Evolutionary conservation across 2,888 invertebrate species (phyloP).

Genomic region (Oscheius myriophilus): DNA sequence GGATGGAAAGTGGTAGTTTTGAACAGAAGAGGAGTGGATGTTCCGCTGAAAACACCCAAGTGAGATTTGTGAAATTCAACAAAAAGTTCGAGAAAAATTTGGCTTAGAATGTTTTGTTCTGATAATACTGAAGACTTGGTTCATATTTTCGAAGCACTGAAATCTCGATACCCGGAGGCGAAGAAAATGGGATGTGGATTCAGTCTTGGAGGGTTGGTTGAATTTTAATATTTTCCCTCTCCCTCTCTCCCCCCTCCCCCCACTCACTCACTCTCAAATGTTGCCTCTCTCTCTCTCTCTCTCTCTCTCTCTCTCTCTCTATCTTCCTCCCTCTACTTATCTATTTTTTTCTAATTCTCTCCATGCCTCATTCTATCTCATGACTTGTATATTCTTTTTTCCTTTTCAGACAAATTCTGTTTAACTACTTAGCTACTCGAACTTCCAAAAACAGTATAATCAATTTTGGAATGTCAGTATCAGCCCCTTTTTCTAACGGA

Average conservation of each 20-base stretch:
- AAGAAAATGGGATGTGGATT: conserved; percentile 83
- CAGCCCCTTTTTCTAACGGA: conserved; percentile 83
- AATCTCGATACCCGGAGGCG: conserved; percentile 76
- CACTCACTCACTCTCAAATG: too few relatives aligned
- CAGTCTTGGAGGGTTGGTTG: conserved; percentile 81
- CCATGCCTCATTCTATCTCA: too few relatives aligned
- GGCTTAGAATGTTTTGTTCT: conserved; percentile 80
- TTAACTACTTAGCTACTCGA: conserved; percentile 79
- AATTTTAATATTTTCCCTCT: too few relatives aligned
- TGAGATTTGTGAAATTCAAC: too few relatives aligned
- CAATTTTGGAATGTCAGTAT: conserved; percentile 81
- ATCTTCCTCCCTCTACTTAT: too few relatives aligned
- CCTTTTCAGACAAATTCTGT: conserved; percentile 76
- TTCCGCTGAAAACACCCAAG: conserved; percentile 44
- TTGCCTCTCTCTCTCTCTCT: too few relatives aligned
- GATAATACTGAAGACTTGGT: conserved; percentile 82
- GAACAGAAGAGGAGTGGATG: conserved; percentile 78
- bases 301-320: too few relatives aligned
- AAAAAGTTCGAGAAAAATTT: neutral
- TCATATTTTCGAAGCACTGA: conserved; percentile 80
- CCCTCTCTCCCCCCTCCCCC: too few relatives aligned
- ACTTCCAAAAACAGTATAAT: conserved; percentile 75
- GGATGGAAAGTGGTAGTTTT: conserved; percentile 81
- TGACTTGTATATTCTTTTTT: neutral
- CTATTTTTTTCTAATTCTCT: too few relatives aligned